These are phyloP conservation scores for Thinocorus orbignyianus DNA, from an alignment of 2,113 vertebrate species.

Conservation along the genomic window DNA sequence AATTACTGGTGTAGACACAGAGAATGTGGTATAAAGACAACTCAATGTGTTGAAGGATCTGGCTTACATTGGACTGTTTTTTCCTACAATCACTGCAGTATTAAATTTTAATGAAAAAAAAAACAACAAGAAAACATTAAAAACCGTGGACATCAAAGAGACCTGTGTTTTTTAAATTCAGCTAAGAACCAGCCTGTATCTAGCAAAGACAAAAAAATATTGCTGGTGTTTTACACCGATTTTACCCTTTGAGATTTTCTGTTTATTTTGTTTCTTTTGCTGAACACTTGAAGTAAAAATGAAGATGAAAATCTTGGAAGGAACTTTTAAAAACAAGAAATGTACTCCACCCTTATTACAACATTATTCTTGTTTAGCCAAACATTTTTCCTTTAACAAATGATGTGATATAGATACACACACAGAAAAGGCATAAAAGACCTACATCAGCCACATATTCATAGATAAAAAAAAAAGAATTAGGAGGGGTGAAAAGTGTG, in stretches of 20 bases:
- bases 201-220: not conserved
- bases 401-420: conserved; percentile 31
- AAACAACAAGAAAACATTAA: not conserved
- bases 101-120: not conserved
- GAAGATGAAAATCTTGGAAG: conserved; percentile 66
- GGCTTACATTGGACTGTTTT: not conserved
- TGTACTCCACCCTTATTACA: conserved; percentile 65
- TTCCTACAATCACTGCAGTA: not conserved
- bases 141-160: not conserved
- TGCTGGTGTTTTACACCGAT: conserved; percentile 20
- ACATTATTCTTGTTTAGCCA: conserved; percentile 59
- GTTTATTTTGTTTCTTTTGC: conserved; percentile 64
- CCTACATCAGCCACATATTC: not conserved
- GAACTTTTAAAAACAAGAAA: conserved; percentile 56
- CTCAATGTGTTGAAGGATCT: not conserved
- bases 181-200: not conserved
- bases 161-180: not conserved
- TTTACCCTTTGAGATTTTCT: conserved; percentile 32
- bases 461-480: not conserved
- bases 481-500: not conserved
- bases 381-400: conserved; percentile 51
- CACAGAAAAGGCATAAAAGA: conserved; percentile 9
- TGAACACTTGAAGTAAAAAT: conserved; percentile 64
- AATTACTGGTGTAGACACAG: not conserved
- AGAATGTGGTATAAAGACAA: not conserved